Base-by-base conservation (phyloP, 1,140 invertebrate species). In the Battus philenor region DNA sequence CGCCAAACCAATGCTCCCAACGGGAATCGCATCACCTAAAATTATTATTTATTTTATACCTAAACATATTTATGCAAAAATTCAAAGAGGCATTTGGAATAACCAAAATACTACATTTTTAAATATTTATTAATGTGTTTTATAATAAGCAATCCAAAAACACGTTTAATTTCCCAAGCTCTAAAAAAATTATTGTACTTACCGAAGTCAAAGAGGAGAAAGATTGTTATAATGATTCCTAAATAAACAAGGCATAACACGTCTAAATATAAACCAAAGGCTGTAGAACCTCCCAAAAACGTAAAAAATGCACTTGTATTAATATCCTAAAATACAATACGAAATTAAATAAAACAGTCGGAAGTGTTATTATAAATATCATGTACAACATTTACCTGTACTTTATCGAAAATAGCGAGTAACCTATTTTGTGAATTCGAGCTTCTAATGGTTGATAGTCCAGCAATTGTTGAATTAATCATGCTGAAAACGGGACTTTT, bases 1-100 rank as follows among this genome's bases (percentile, higher is more conserved):
- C 1, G 92, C 92, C 47, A 96, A 63, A 8, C 94, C 94, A n/a
- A 94, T 92, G 44, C 91, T 89, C 1, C 88, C 88, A 8, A 81
- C 73, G 0, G 73, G 59, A 8, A 84, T 69, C 0, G 63, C 0
- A 3, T 54, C 41, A 39, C 59, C 78, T 78, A 29, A 22, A 41
- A 45, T 10, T 15, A 2, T 2, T 20, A 4, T 10, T 13, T 7
- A 4, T 7, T 32, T n/a, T n/a, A n/a, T n/a, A n/a, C n/a, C n/a
- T n/a, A n/a, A n/a, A n/a, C n/a, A n/a, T n/a, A n/a, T n/a, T n/a
- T n/a, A n/a, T n/a, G n/a, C n/a, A n/a, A n/a, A n/a, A n/a, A n/a
- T n/a, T n/a, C n/a, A n/a, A n/a, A n/a, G n/a, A n/a, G n/a, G n/a
- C n/a, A n/a, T n/a, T n/a, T n/a, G n/a, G n/a, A n/a, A n/a, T n/a